Evolutionary conservation across 2,888 invertebrate species (phyloP).

Genomic region (Molanna angustata): DNA sequence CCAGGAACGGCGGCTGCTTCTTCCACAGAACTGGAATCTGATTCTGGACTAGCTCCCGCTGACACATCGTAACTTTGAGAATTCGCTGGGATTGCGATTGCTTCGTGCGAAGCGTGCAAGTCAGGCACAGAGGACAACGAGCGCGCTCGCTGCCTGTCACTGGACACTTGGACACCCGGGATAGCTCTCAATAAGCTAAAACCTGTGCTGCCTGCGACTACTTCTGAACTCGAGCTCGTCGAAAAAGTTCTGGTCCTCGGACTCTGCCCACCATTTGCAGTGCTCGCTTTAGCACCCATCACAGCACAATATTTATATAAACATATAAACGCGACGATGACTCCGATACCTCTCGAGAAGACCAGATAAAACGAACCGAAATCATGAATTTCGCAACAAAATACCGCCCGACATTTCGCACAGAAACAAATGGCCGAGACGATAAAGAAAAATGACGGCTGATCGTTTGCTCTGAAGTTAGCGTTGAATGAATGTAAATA

Average conservation of each 20-base stretch:
- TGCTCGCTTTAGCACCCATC: constrained; percentile 86
- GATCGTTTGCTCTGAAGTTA: constrained; percentile 24
- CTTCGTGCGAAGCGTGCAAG: constrained; percentile 55
- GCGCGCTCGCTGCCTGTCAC: constrained; percentile 77
- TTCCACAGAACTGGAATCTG: constrained; percentile 67
- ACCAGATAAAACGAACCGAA: constrained; percentile 14
- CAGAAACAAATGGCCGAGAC: constrained; percentile 27
- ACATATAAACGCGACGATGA: constrained; percentile 26
- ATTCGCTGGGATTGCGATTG: constrained; percentile 61
- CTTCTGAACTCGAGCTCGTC: constrained; percentile 66
- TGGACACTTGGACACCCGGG: constrained; percentile 70
- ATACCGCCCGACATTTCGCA: constrained; percentile 30
- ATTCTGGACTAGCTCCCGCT: constrained; percentile 64
- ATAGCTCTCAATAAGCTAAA: constrained; percentile 69
- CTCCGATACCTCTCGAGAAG: constrained; percentile 16
- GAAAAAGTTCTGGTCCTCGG: constrained; percentile 75
- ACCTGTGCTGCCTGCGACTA: constrained; percentile 58
- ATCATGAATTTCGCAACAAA: constrained; percentile 25
- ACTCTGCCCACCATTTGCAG: constrained; percentile 73
- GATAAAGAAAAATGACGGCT: constrained; percentile 30
- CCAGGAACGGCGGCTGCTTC: constrained; percentile 49
- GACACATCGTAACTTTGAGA: constrained; percentile 62
- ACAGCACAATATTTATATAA: constrained; percentile 35
- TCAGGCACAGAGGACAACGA: constrained; percentile 83
- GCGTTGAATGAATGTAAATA: constrained; percentile 26